These are phyloP conservation scores for Apodemus sylvaticus DNA, from an alignment of 2,113 vertebrate species.

Conservation along the genomic window DNA sequence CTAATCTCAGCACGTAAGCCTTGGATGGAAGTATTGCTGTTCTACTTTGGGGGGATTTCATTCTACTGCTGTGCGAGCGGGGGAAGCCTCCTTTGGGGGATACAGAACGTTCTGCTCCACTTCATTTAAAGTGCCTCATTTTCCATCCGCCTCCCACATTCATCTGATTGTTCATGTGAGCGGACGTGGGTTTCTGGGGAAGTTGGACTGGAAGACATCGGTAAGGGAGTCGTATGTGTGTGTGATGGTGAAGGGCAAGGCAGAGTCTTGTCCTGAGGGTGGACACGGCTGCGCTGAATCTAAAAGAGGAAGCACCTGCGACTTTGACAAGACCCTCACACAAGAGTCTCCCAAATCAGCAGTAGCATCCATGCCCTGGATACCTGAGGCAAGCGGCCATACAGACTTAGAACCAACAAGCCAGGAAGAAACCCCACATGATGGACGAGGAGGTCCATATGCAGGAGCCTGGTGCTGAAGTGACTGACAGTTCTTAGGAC, in stretches of 20 bases:
- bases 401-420: neutral
- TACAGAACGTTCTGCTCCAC: neutral
- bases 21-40: neutral
- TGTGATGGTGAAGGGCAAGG: neutral
- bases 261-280: neutral
- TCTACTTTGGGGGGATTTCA: constrained; percentile 19
- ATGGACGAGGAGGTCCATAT: neutral
- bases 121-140: neutral
- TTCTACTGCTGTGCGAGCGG: neutral
- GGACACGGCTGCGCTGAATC: neutral
- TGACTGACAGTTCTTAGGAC: neutral
- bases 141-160: constrained; percentile 4
- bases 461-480: neutral
- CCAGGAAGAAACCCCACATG: neutral
- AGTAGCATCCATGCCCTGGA: neutral
- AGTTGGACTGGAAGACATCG: neutral
- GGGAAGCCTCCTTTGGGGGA: neutral
- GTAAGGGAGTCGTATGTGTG: neutral
- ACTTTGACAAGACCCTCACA: neutral
- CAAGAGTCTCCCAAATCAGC: neutral
- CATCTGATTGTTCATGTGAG: neutral
- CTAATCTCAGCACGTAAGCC: neutral
- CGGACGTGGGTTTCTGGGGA: neutral
- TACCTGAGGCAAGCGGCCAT: neutral
- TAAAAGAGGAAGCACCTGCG: neutral